These are phyloP conservation scores for Hucho hucho DNA, from an alignment of 2,113 vertebrate genomes.

Conservation along the genomic window DNA sequence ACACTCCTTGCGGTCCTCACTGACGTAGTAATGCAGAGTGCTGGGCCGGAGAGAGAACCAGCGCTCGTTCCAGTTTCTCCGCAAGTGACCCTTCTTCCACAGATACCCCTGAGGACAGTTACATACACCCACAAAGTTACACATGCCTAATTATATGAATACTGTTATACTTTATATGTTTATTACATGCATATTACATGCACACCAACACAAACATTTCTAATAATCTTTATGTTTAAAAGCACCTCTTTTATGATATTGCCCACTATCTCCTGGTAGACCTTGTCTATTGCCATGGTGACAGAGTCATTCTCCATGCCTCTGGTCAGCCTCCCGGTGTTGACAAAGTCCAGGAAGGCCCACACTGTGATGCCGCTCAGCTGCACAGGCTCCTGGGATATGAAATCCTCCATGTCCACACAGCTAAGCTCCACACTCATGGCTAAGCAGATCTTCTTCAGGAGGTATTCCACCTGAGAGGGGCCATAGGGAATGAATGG, in stretches of 20 bases:
- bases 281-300: conserved; percentile 85
- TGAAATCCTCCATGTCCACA: conserved; percentile 80
- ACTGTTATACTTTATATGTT: background rate
- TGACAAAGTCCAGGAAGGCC: conserved; percentile 85
- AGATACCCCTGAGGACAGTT: conserved; percentile 78
- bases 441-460: conserved; percentile 83
- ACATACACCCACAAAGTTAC: conserved; percentile 18
- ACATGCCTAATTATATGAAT: background rate
- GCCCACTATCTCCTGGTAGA: conserved; percentile 86
- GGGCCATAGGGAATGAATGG: background rate
- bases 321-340: conserved; percentile 76
- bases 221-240: background rate
- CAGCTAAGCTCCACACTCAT: conserved; percentile 81
- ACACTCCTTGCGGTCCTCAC: conserved; percentile 87
- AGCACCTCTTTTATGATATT: conserved; percentile 86
- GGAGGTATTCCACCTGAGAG: conserved; percentile 82
- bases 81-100: conserved; percentile 85
- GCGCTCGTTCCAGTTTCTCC: conserved; percentile 89
- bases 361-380: conserved; percentile 79
- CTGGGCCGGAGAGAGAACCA: conserved; percentile 87
- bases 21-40: conserved; percentile 81
- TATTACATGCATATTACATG: background rate
- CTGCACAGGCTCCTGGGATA: conserved; percentile 75
- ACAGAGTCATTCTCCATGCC: conserved; percentile 79
- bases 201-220: conserved; percentile 10